Evolutionary conservation across 1,140 invertebrate species (phyloP), one percentile per base, ranked within the genome.

Genomic region (Aricia agestis): DNA sequence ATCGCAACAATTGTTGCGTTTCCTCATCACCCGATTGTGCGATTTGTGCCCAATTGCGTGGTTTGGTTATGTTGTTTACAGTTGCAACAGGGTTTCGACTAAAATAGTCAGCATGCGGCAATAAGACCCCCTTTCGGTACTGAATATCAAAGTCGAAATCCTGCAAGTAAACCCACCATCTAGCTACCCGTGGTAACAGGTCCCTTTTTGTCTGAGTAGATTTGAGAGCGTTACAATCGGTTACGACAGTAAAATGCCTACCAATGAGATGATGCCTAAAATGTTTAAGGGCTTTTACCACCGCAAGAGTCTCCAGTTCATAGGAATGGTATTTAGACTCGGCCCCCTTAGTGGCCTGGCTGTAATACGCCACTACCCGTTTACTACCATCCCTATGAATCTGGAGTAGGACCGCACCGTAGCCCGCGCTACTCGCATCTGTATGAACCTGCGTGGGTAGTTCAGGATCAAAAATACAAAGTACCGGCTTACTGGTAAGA

Each of bases 171-270:
- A 69, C 32, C 71, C 71, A 72, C 71, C 25, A 25, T 25, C 25
- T 25, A 25, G 25, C 71, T 6, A 69, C 59, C 3, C 71, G 71
- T 0, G 67, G 71, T 1, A 69, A 32, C n/a, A 72, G n/a, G 36
- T 69, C 71, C 13, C 68, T 72, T 41, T 72, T 68, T 57, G 18
- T 17, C n/a, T 72, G 18, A 18, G 67, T 72, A 10, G 71, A 17
- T 58, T 72, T 72, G 6, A 72, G 32, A 6, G 67, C 71, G 65
- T 72, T 72, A 41, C 71, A 72, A 59, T 72, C 71, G 1, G 71
- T 72, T 13, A 72, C 15, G 7, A 72, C 42, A 5, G 11, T 66
- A 66, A 72, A 72, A 17, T 72, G 3, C 32, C 45, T 11, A 3
- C 67, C 71, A 17, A 72, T 57, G 0, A 72, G 17, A 19, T 72